Percentiles rank a stretch among this genome's conserved stretches.
phyloP scores from a whole-genome alignment of 1,140 invertebrate genomes.

The Solenopsis fugax region DNA sequence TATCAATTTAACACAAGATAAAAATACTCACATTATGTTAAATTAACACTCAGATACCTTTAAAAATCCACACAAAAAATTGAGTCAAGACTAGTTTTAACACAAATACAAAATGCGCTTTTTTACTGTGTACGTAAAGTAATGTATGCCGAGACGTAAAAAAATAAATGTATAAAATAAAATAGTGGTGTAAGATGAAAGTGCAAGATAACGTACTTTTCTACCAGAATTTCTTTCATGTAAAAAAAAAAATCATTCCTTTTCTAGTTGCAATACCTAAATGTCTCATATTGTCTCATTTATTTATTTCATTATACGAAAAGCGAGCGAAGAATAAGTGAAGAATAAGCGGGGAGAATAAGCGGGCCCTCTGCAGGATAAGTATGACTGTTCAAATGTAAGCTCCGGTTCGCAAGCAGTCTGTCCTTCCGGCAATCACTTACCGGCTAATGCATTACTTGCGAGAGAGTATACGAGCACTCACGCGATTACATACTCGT shows the following conservation, averaged over 20 bases:
- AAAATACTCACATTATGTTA: no score
- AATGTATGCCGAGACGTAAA: not conserved
- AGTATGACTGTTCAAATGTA: slow-evolving; percentile 63
- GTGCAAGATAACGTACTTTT: not conserved
- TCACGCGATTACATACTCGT: slow-evolving; percentile 63
- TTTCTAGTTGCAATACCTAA: not conserved
- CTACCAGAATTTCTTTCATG: not conserved
- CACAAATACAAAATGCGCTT: no score
- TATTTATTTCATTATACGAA: slow-evolving; percentile 13
- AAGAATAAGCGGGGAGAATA: not conserved
- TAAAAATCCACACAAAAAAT: no score
- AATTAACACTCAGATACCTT: no score
- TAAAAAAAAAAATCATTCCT: not conserved
- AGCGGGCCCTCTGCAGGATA: slow-evolving; percentile 29
- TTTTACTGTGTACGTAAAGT: no score
- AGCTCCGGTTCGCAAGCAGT: slow-evolving; percentile 21
- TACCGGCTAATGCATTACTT: slow-evolving; percentile 60
- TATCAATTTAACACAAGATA: no score
- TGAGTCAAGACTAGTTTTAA: no score
- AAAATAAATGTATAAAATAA: not conserved
- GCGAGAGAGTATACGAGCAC: slow-evolving; percentile 62
- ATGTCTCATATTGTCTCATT: not conserved
- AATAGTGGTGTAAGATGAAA: not conserved
- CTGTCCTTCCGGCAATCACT: slow-evolving; percentile 62
- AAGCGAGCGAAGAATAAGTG: not conserved